A percentile compares a stretch with the other conserved stretches of the same genome.
Evolutionary conservation across 2,113 vertebrate species (phyloP).

Genomic region (Eira barbara): DNA sequence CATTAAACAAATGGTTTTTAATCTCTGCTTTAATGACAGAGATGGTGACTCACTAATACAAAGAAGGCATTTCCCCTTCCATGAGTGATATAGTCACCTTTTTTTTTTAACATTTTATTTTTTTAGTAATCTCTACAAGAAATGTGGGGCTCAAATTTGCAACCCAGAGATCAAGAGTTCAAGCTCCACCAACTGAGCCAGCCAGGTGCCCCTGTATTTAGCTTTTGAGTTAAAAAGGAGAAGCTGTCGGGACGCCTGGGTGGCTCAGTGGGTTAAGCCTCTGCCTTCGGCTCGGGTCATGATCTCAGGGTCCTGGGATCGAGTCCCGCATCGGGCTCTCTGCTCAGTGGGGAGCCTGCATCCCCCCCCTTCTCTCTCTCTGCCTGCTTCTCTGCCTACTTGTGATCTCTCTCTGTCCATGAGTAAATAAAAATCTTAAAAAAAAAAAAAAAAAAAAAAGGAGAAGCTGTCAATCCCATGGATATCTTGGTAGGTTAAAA

Average conservation of each 20-base stretch:
- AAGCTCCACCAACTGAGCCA: background rate
- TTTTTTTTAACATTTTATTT: background rate
- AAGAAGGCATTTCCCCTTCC: background rate
- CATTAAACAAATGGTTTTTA: background rate
- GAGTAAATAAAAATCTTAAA: too few species aligned
- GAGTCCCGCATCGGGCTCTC: too few species aligned
- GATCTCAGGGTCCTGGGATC: too few species aligned
- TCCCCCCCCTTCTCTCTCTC: too few species aligned
- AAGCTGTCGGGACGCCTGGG: too few species aligned
- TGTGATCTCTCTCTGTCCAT: too few species aligned
- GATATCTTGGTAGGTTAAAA: background rate
- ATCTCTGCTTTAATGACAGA: background rate
- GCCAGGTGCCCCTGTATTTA: background rate
- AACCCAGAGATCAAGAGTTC: background rate
- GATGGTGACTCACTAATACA: background rate
- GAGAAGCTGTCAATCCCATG: background rate
- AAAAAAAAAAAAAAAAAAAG: too few species aligned
- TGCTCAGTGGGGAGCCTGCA: too few species aligned
- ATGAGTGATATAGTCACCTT: background rate
- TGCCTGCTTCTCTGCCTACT: too few species aligned
- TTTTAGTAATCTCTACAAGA: background rate
- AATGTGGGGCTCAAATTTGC: background rate
- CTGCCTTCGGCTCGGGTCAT: too few species aligned
- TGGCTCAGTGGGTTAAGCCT: too few species aligned
- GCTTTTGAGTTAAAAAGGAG: background rate